phyloP scores from a whole-genome alignment of 1,140 invertebrate species.

The Drosophila pachea region DNA sequence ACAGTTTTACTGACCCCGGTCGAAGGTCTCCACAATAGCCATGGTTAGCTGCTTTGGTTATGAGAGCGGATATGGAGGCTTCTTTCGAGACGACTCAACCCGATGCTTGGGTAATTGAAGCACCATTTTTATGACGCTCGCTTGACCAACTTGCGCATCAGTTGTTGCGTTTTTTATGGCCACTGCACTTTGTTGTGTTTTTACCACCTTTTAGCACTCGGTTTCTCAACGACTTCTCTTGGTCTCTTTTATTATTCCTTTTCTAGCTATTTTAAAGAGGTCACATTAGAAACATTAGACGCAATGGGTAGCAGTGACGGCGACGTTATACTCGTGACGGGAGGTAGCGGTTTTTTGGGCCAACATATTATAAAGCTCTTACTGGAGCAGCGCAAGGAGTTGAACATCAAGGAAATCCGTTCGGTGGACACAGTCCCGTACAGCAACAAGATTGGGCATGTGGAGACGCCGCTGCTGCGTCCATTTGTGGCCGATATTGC shows the following conservation, averaged over 20 bases:
- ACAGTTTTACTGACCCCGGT: constrained; percentile 52
- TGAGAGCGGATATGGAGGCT: constrained; percentile 15
- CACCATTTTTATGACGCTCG: constrained; percentile 12
- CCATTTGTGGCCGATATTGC: constrained; percentile 80
- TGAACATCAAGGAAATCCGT: constrained; percentile 81
- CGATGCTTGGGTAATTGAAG: constrained; percentile 28
- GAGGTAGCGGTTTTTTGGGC: constrained; percentile 84
- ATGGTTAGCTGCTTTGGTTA: constrained; percentile 48
- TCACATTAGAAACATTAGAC: constrained; percentile 29
- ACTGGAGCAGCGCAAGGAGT: constrained; percentile 77
- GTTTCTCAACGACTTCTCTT: neutral
- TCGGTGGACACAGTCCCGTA: constrained; percentile 82
- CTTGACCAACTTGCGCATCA: constrained; percentile 35
- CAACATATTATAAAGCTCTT: constrained; percentile 83
- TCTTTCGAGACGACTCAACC: constrained; percentile 19
- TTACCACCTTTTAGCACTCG: neutral
- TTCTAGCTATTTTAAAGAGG: constrained; percentile 15
- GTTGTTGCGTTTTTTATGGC: constrained; percentile 28
- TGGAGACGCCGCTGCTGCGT: constrained; percentile 75
- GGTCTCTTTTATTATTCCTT: constrained; percentile 8
- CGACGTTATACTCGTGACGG: constrained; percentile 78
- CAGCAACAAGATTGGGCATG: constrained; percentile 80
- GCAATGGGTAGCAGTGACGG: constrained; percentile 47
- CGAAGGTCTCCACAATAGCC: constrained; percentile 54
- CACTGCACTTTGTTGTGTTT: constrained; percentile 27